Evolutionary conservation across 2,888 invertebrate species (phyloP), one percentile per base, ranked within the genome.

Genomic region (Eupithecia dodoneata): DNA sequence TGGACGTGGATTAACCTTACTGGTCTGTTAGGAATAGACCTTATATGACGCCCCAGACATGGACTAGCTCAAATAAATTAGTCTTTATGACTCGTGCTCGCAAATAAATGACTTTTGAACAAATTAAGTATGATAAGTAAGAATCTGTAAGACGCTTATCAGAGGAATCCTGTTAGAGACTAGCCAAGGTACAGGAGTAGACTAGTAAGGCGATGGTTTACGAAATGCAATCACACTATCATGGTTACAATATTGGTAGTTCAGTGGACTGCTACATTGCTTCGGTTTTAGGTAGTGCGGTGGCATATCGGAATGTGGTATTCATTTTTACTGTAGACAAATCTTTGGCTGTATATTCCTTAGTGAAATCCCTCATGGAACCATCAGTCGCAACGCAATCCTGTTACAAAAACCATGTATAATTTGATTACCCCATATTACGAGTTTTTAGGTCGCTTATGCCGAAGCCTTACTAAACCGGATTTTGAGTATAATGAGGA

Each of bases 401-500:
- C 12, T 30, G 18, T 63, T 12, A 63, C 18, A 63, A 63, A 63
- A 30, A 63, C 59, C 63, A 63, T 59, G 41, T 41, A 30, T 73
- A 75, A 78, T 71, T 73, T 71, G 49, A 77, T 78, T 73, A 75
- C 59, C 75, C 73, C 15, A 70, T 74, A 66, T 72, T 73, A 71
- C 42, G 18, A 47, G n/a, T 73, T 74, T 76, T 78, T 76, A 72
- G 76, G 78, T 74, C 74, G 55, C 42, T 67, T n/a, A 42, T 66
- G 10, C 63, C 71, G 78, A 78, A 78, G 70, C 76, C 78, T 42
- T 76, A 76, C 72, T 9, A 30, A 70, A 74, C 66, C 76, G 76
- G 78, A 69, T 72, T 78, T 74, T 55, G 42, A 78, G 73, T 44
- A 73, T 74, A 76, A 76, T 76, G 67, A 65, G 73, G 10, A 74